Evolutionary conservation across 2,888 invertebrate genomes (phyloP).

Genomic region (Yponomeuta sedellus): DNA sequence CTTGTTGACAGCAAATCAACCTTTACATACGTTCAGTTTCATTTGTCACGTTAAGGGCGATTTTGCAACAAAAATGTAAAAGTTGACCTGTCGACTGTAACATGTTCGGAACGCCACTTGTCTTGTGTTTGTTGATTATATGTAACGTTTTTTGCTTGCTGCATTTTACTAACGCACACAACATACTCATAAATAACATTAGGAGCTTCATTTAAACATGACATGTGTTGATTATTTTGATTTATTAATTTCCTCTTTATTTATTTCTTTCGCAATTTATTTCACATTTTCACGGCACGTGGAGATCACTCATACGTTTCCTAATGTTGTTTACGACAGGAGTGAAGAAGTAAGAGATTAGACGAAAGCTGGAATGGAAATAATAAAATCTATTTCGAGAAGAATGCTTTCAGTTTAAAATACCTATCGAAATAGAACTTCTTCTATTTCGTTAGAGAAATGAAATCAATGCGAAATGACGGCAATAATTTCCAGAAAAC

Average conservation of each 20-base stretch:
- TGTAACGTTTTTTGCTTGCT: slow-evolving; percentile 6
- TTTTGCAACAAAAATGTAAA: no score
- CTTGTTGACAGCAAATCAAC: no score
- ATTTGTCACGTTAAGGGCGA: no score
- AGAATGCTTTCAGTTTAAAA: slow-evolving; percentile 19
- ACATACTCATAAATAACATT: slow-evolving; percentile 1
- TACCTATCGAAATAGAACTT: no score
- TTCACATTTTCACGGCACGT: background rate
- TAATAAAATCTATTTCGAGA: slow-evolving; percentile 33
- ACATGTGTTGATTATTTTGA: slow-evolving; percentile 23
- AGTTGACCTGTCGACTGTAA: no score
- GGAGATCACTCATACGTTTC: background rate
- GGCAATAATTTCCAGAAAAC: no score
- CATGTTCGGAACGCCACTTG: background rate
- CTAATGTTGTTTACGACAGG: background rate
- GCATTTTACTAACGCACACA: slow-evolving; percentile 9
- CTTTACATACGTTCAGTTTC: no score
- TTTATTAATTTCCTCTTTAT: slow-evolving; percentile 20
- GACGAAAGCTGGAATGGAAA: background rate
- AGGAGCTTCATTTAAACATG: slow-evolving; percentile 12
- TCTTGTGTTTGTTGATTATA: background rate
- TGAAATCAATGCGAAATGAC: no score
- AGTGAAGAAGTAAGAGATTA: background rate
- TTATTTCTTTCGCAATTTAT: no score
- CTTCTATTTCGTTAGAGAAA: no score